Percentiles rank a stretch among this genome's conserved stretches.
Evolutionary conservation across 1,140 invertebrate genomes (phyloP).

Genomic region (Yoshiicerus persimilis): DNA sequence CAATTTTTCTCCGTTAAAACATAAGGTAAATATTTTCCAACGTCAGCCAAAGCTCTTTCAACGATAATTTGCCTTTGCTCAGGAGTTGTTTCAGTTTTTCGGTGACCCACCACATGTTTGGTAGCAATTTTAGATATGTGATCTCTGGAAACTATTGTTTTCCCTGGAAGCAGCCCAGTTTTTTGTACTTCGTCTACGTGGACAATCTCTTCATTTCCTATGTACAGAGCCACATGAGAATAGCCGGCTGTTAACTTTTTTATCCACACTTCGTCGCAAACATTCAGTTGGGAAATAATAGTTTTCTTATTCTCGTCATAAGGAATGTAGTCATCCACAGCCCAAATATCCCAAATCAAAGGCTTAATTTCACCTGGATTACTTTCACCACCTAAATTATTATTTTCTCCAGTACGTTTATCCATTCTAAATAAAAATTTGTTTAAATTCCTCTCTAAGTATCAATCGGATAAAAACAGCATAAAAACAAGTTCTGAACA

Average conservation of each 20-base stretch:
- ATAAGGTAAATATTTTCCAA: background rate
- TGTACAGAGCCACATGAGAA: slow-evolving; percentile 13
- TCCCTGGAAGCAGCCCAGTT: background rate
- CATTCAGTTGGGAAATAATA: background rate
- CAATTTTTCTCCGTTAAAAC: background rate
- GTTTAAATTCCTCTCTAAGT: too few relatives aligned
- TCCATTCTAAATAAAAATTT: too few relatives aligned
- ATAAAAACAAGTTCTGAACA: too few relatives aligned
- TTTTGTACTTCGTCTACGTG: slow-evolving; percentile 7
- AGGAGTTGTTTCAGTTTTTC: background rate
- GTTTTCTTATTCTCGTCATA: background rate
- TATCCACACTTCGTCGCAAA: slow-evolving; percentile 10
- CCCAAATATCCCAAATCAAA: slow-evolving; percentile 6
- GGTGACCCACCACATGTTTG: background rate
- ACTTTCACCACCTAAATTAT: background rate
- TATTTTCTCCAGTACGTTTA: background rate
- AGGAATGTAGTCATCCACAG: background rate
- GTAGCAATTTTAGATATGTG: background rate
- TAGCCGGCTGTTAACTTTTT: background rate
- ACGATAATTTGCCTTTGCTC: background rate
- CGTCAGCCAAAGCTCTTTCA: background rate
- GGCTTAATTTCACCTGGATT: background rate
- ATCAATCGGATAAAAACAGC: too few relatives aligned
- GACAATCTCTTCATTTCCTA: background rate
- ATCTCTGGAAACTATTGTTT: background rate